Conservation (phyloP, 2,113 vertebrate species). For the Electrona antarctica region DNA sequence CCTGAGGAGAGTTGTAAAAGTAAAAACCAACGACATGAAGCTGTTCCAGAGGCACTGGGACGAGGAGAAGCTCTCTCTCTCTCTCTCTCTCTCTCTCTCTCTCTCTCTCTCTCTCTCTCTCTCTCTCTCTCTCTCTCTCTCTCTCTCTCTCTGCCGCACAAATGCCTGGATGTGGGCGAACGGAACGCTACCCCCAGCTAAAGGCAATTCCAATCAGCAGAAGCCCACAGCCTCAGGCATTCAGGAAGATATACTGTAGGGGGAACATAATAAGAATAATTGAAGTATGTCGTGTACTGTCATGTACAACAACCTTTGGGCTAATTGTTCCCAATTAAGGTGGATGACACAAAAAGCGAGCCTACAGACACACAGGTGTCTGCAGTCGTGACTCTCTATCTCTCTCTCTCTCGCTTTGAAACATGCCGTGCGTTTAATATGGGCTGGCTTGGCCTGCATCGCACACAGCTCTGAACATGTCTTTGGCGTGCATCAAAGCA, state of each 20-base stretch:
- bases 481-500: constrained; percentile 38
- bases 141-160: neutral
- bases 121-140: neutral
- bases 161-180: neutral
- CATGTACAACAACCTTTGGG: constrained; percentile 74
- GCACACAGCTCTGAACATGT: constrained; percentile 1
- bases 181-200: constrained; percentile 22
- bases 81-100: too few relatives aligned
- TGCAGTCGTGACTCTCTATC: constrained; percentile 46
- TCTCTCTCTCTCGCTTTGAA: constrained; percentile 9
- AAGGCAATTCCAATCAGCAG: constrained; percentile 68
- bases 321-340: constrained; percentile 77
- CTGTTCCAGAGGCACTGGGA: too few relatives aligned
- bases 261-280: constrained; percentile 61
- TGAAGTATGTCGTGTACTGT: constrained; percentile 69
- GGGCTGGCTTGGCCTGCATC: constrained; percentile 50
- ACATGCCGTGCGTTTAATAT: neutral
- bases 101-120: neutral
- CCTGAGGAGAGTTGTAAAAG: too few relatives aligned
- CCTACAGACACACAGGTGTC: constrained; percentile 62
- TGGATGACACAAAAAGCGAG: constrained; percentile 64
- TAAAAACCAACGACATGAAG: too few relatives aligned
- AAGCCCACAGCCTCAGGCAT: constrained; percentile 61
- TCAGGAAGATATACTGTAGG: constrained; percentile 43
- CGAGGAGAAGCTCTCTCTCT: neutral